phyloP scores from a whole-genome alignment of 2,113 vertebrate species.

The Centropus bengalensis region DNA sequence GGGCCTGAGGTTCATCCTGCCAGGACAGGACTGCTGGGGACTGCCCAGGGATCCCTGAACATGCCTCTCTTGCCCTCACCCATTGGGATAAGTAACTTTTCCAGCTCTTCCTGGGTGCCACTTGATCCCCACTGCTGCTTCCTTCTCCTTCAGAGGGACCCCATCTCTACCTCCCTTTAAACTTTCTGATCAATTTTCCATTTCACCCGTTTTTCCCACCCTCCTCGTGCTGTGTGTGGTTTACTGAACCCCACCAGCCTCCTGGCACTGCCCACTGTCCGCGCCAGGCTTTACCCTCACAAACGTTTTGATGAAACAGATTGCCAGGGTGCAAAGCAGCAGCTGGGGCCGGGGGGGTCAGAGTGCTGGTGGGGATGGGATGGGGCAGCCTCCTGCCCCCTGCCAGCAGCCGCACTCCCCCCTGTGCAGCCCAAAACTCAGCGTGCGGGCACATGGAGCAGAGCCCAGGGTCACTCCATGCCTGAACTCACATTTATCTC shows the following conservation, averaged over 20 bases:
- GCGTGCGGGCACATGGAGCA: fast-evolving
- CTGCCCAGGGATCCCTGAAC: too few relatives aligned
- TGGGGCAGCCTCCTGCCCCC: not conserved
- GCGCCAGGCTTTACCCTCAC: not conserved
- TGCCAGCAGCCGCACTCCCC: fast-evolving
- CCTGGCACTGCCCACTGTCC: not conserved
- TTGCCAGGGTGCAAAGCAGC: not conserved
- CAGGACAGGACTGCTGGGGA: fast-evolving
- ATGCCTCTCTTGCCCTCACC: not conserved
- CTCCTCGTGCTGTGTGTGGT: not conserved
- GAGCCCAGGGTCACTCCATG: fast-evolving
- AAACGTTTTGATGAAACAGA: not conserved
- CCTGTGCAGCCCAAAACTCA: not conserved
- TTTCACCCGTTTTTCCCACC: not conserved
- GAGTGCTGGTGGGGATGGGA: not conserved
- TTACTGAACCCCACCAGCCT: not conserved
- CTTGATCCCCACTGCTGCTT: not conserved
- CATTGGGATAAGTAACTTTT: not conserved
- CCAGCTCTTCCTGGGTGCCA: not conserved
- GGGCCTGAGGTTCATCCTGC: not conserved
- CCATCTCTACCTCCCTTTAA: not conserved
- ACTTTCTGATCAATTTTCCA: not conserved
- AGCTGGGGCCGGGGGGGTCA: not conserved
- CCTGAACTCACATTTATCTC: not conserved
- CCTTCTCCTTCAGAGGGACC: not conserved